Base-by-base conservation (phyloP, 2,888 invertebrate genomes). In the Tachystola acroxantha region DNA sequence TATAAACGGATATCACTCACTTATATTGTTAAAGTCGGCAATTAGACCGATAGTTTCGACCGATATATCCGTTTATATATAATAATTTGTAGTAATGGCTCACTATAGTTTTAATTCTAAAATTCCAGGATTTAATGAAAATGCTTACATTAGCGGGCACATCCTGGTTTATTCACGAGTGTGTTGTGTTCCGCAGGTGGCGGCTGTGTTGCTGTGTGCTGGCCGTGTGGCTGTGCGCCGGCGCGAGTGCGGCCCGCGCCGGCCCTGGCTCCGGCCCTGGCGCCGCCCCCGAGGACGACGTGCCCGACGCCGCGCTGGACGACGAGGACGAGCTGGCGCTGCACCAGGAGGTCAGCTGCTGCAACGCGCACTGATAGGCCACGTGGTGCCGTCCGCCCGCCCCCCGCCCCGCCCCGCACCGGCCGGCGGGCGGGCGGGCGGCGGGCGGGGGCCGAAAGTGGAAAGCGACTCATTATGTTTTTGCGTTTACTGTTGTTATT, bases 301-400 rank as follows among this genome's bases (percentile, higher is more conserved):
- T 80, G 16, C 79, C 81, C 3, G 81, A 81, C 32, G 81, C 67
- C 32, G 81, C 66, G 2, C 72, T 81, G 2, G 76, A 70, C 3
- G 69, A 50, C 2, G 71, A 71, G 2, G 80, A 75, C 5, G 79
- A 80, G 49, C 45, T 81, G 27, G 60, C 75, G 5, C 50, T 85
- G 12, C 61, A 85, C 40, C 67, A 70, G 53, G 85, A 86, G 81
- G 85, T 19, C 10, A 16, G 10, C 7, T 3, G 5, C 16, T 14
- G 10, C 3, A 14, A 7, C 10, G 14, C 16, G n/a, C n/a, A n/a
- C n/a, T n/a, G n/a, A 12, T 11, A 6, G 6, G 11, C 7, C 12
- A 12, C 1, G 13, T 25, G 28, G 20, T 6, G 5, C 20, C n/a
- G n/a, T n/a, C n/a, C n/a, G n/a, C n/a, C n/a, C n/a, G n/a, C 26